Percentiles rank a stretch among this genome's conserved stretches.
Conservation (phyloP, 35 echinoderm and acorn worm genomes). For the Anneissia japonica region DNA sequence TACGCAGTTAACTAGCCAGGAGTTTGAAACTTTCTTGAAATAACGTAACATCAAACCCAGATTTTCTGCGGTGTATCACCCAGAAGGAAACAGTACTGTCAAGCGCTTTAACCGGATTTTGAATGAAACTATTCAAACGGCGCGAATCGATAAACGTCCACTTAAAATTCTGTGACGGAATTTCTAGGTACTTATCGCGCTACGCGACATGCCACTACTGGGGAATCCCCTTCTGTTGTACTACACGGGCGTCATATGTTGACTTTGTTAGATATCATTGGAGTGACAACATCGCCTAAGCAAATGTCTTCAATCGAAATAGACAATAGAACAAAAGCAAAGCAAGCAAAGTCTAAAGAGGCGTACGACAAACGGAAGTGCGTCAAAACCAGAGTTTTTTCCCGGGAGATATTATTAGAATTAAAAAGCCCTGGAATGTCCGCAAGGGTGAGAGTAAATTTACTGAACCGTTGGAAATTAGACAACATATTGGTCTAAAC, state of each 20-base stretch:
- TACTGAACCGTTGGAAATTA: no score
- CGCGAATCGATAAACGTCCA: background rate
- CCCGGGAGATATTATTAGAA: no score
- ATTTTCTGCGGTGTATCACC: background rate
- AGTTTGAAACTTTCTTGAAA: background rate
- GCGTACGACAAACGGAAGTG: no score
- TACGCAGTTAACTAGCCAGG: background rate
- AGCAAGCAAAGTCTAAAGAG: no score
- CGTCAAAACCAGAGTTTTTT: no score
- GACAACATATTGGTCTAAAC: no score
- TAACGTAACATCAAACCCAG: background rate
- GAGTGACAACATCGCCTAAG: no score
- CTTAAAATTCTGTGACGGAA: no score
- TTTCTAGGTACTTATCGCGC: background rate
- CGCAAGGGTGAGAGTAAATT: no score
- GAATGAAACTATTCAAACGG: background rate
- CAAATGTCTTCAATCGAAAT: no score
- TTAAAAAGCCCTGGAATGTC: no score
- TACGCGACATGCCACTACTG: conserved; percentile 11
- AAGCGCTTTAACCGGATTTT: background rate
- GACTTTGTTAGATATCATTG: conserved; percentile 10
- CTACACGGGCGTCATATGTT: conserved; percentile 1
- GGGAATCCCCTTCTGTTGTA: background rate
- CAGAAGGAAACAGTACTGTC: background rate
- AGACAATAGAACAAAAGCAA: no score